Conservation (phyloP, 2,888 invertebrate genomes). For the Himalopsyche anomala region DNA sequence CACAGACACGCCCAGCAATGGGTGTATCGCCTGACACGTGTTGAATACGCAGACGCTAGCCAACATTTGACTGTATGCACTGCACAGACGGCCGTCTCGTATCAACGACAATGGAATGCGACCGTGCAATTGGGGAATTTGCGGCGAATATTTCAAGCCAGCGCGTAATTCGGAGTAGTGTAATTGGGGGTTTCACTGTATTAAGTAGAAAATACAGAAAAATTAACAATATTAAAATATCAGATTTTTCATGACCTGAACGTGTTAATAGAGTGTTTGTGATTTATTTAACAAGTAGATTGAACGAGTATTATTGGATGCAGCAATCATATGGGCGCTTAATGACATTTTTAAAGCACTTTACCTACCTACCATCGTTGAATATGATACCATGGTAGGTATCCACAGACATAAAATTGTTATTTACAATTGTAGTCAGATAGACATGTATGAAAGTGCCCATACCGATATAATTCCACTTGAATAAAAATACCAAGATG, state of each 20-base stretch:
- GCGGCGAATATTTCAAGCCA: too few relatives aligned
- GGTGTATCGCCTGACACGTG: too few relatives aligned
- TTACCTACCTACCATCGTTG: not conserved
- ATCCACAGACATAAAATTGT: not conserved
- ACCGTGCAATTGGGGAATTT: too few relatives aligned
- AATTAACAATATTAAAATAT: too few relatives aligned
- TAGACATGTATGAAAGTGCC: not conserved
- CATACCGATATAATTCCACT: not conserved
- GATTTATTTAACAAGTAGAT: not conserved
- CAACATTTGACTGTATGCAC: too few relatives aligned
- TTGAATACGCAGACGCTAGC: too few relatives aligned
- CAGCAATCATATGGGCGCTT: conserved; percentile 23
- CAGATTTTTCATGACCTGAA: not conserved
- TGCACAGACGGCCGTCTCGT: too few relatives aligned
- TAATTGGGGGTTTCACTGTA: too few relatives aligned
- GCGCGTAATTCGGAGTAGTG: too few relatives aligned
- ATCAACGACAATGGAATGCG: too few relatives aligned
- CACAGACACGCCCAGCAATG: too few relatives aligned
- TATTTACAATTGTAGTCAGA: not conserved
- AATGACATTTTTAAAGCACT: conserved; percentile 21
- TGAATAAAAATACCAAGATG: not conserved
- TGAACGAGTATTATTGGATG: not conserved
- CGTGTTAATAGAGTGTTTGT: not conserved
- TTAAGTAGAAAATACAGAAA: too few relatives aligned
- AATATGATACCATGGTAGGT: not conserved